Evolutionary conservation across 2,888 invertebrate genomes (phyloP), one percentile per base, ranked within the genome.

Genomic region (Scrobipalpa atriplicella): DNA sequence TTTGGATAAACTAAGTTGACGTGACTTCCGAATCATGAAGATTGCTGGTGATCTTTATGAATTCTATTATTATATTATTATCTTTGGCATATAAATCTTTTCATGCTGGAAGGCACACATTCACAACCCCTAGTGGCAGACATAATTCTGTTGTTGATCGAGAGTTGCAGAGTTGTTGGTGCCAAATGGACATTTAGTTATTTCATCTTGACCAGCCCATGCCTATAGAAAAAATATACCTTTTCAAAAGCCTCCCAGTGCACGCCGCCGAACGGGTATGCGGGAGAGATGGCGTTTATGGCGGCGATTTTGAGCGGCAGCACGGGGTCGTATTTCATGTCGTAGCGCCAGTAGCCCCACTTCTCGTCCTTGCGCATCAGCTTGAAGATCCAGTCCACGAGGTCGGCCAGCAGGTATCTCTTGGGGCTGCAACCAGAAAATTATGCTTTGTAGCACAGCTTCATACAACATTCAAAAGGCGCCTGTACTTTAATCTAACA

Each of bases 321-420:
- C 2, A 95, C 69, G 0, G 96, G 96, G 79, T 96, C 95, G 72
- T 91, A 95, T 73, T 95, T 94, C 93, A 97, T 91, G 81, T 98
- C 96, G 72, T 95, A 94, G 68, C 96, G 94, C 43, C 71, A 78
- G 81, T 95, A 97, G 54, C 96, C 96, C 94, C 95, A 95, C 21
- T 94, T 93, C 47, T 93, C 93, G 71, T 95, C 94, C 79, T 95
- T 95, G 66, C 96, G 94, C 95, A 97, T 95, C 3, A 96, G 84
- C 16, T 94, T 92, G 86, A 94, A 95, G 87, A 98, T 95, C 96
- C 96, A 98, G 78, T 97, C 96, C 0, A 98, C 94, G 66, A 98
- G 81, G 75, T 98, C 98, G 8, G 94, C 93, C 21, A 98, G 88
- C 72, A 94, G 90, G 81, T 98, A 98, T 54, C 96, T 94, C 77